Conservation (phyloP, 2,113 vertebrate genomes). For the Cavia porcellus region DNA sequence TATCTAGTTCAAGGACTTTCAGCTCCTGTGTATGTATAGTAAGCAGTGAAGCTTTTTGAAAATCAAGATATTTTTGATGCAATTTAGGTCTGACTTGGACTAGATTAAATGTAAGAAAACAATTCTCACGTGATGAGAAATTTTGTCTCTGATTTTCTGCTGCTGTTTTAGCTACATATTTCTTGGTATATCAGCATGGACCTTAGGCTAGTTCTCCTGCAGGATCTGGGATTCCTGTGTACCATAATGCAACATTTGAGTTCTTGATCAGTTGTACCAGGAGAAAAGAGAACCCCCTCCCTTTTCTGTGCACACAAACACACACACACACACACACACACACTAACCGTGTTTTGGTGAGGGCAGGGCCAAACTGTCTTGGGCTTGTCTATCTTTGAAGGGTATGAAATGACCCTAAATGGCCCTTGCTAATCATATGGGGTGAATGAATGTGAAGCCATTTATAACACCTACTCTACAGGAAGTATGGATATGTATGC, state of each 20-base stretch:
- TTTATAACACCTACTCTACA: not conserved
- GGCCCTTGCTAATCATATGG: not conserved
- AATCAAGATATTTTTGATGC: slow-evolving; percentile 38
- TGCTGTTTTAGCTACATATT: not conserved
- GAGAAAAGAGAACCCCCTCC: not conserved
- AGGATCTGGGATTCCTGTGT: not conserved
- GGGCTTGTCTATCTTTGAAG: not conserved
- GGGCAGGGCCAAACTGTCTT: not conserved
- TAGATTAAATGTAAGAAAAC: slow-evolving; percentile 41
- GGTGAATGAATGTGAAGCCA: not conserved
- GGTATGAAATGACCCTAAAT: slow-evolving; percentile 18
- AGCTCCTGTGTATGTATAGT: not conserved
- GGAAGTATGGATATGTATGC: not conserved
- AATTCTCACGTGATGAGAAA: not conserved
- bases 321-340: not conserved
- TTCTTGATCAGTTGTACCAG: slow-evolving; percentile 19
- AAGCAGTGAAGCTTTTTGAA: slow-evolving; percentile 41
- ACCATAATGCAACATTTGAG: not conserved
- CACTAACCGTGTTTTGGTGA: not conserved
- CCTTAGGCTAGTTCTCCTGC: not conserved
- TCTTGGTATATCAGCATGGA: not conserved
- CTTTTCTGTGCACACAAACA: not conserved
- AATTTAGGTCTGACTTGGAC: slow-evolving; percentile 46
- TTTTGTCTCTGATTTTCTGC: slow-evolving; percentile 37
- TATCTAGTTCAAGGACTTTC: not conserved